Percentiles rank a stretch among this genome's conserved stretches.
Conservation (phyloP, 1,140 invertebrate genomes). For the Eupristina koningsbergeri region DNA sequence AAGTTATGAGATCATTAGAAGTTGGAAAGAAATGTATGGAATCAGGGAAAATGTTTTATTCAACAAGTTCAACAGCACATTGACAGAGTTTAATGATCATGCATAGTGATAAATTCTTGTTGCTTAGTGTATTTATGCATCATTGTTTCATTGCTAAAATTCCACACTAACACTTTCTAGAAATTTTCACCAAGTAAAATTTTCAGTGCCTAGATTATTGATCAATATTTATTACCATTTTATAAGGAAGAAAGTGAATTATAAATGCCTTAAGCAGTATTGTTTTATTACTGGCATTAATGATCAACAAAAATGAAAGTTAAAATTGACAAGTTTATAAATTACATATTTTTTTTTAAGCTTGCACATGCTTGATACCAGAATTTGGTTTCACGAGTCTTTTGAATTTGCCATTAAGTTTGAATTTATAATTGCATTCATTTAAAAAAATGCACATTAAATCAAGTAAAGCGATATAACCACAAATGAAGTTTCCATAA, state of each 20-base stretch:
- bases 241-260: neutral
- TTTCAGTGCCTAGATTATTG: neutral
- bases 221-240: neutral
- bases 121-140: neutral
- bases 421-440: neutral
- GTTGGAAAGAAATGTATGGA: neutral
- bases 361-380: neutral
- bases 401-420: neutral
- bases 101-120: neutral
- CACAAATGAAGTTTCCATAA: neutral
- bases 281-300: neutral
- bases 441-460: neutral
- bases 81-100: neutral
- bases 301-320: neutral
- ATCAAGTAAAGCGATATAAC: neutral
- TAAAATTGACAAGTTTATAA: neutral
- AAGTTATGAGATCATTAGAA: neutral
- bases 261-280: neutral
- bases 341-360: neutral
- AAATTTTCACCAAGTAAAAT: neutral
- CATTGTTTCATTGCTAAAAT: neutral
- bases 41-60: neutral
- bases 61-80: constrained; percentile 1
- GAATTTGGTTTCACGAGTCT: neutral
- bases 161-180: neutral